These are phyloP conservation scores for Cosmorhoe ocellata DNA, from an alignment of 2,888 invertebrate species.

Conservation along the genomic window DNA sequence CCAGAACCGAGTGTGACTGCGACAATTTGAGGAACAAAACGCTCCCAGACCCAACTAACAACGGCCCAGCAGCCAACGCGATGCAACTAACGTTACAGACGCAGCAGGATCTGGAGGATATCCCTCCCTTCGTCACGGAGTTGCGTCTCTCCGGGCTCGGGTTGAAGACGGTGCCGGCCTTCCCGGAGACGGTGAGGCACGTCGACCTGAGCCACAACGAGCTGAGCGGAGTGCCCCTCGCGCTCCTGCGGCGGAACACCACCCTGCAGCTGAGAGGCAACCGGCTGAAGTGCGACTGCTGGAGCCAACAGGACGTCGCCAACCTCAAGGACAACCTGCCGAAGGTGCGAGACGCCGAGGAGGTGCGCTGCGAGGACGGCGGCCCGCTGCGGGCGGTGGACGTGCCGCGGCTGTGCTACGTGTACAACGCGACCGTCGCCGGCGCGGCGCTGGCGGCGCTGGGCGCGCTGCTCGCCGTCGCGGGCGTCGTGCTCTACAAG, in stretches of 20 bases:
- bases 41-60: conserved; percentile 14
- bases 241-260: conserved; percentile 14
- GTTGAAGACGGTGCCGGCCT: neutral
- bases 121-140: conserved; percentile 9
- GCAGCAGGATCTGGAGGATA: neutral
- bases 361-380: conserved; percentile 18
- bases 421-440: conserved; percentile 21
- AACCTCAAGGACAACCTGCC: conserved; percentile 3
- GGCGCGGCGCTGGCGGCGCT: conserved; percentile 28
- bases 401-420: conserved; percentile 37
- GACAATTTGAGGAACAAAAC: neutral
- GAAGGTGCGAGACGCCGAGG: conserved; percentile 10
- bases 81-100: conserved; percentile 10
- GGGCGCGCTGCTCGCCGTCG: conserved; percentile 1
- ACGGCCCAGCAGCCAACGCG: neutral
- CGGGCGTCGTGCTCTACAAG: conserved; percentile 22
- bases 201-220: conserved; percentile 28
- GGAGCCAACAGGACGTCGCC: conserved; percentile 7
- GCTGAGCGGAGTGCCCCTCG: conserved; percentile 1
- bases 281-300: conserved; percentile 28
- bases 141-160: conserved; percentile 10
- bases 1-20: conserved; percentile 24
- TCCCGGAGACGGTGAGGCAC: conserved; percentile 8
- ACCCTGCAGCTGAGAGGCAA: conserved; percentile 20
- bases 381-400: conserved; percentile 16